Evolutionary conservation across 2,888 invertebrate species (phyloP).

Genomic region (Zhuqinia jingwanae): DNA sequence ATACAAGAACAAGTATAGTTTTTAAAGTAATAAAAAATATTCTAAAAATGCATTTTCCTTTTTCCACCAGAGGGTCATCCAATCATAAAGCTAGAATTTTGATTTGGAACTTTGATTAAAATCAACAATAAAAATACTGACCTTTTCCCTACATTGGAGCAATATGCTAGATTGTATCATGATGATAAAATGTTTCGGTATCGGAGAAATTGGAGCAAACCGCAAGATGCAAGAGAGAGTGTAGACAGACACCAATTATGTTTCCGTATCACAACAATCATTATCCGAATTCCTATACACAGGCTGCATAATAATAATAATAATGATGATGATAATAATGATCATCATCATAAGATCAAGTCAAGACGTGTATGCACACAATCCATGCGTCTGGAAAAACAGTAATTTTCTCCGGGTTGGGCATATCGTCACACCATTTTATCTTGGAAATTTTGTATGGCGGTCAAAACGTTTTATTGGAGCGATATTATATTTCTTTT

Average conservation of each 20-base stretch:
- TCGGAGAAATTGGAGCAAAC: constrained; percentile 41
- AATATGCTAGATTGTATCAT: not conserved
- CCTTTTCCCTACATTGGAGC: constrained; percentile 2
- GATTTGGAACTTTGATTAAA: no score
- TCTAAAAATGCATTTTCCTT: no score
- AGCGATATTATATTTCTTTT: no score
- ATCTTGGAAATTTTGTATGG: not conserved
- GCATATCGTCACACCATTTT: not conserved
- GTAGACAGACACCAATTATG: constrained; percentile 65
- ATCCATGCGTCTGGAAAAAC: constrained; percentile 19
- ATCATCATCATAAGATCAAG: constrained; percentile 25
- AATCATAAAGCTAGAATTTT: no score
- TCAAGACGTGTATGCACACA: no score
- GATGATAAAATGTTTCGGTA: not conserved
- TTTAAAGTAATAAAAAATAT: no score
- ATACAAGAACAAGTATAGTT: no score
- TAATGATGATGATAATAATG: not conserved
- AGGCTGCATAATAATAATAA: not conserved
- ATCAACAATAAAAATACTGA: constrained; percentile 6
- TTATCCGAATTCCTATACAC: constrained; percentile 31
- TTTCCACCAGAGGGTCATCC: no score
- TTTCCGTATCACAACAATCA: no score
- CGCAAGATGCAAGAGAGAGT: not conserved
- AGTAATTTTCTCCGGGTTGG: constrained; percentile 52
- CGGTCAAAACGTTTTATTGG: constrained; percentile 59